phyloP scores from a whole-genome alignment of 2,888 invertebrate genomes.

The Ectobius pallidus region DNA sequence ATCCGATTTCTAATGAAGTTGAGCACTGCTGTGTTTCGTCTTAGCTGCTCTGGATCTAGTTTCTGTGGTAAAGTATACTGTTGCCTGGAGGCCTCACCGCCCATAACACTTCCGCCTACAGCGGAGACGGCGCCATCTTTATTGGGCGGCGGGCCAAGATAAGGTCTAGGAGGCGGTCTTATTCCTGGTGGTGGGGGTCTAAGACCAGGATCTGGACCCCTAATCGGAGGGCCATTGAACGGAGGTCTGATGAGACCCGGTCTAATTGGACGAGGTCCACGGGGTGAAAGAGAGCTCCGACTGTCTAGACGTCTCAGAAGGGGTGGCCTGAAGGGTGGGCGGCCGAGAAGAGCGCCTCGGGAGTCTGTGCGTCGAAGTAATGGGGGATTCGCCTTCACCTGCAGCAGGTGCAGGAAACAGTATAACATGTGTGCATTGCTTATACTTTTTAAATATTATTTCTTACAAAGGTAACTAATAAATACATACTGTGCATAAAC shows the following conservation, averaged over 20 bases:
- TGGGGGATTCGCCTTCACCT: background rate
- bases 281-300: background rate
- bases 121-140: constrained; percentile 2
- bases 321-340: background rate
- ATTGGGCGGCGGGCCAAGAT: background rate
- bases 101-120: constrained; percentile 8
- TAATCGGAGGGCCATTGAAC: constrained; percentile 17
- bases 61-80: background rate
- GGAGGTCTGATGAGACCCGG: background rate
- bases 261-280: background rate
- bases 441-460: too few relatives aligned
- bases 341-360: background rate
- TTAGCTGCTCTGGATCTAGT: background rate
- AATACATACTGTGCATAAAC: too few relatives aligned
- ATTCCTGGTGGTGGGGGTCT: background rate
- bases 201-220: background rate
- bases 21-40: background rate
- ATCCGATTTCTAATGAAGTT: background rate
- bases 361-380: background rate
- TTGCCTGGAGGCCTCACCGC: constrained; percentile 1
- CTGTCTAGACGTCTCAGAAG: constrained; percentile 8
- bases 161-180: constrained; percentile 5
- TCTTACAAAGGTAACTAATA: too few relatives aligned
- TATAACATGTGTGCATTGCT: too few relatives aligned
- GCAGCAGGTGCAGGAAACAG: background rate